Base-by-base conservation (phyloP, 2,888 invertebrate genomes). In the Dastarcus helophoroides region DNA sequence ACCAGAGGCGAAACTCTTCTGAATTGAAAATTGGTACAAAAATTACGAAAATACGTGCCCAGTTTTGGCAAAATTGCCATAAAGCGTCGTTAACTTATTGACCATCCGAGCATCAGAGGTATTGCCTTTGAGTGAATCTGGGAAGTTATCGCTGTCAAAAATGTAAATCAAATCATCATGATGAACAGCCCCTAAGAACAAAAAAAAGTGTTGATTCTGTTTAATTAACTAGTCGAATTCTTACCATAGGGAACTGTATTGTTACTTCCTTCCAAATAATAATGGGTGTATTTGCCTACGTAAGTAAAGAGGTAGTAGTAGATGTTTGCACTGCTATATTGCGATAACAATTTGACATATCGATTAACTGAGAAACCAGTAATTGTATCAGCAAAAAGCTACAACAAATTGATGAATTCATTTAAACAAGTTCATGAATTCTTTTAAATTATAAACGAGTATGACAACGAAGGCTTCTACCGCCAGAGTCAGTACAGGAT, bases 351-450 rank as follows among this genome's bases (percentile, higher is more conserved):
- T 38, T 69, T 67, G 0, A 69, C 68, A 37, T 69, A 60, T 23
- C 71, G 64, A 44, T 75, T 68, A 2, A 64, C 61, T 1, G 64
- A 55, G 33, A 69, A 74, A 2, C 65, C 69, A 7, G 68, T 65
- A 6, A 73, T 41, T 1, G 68, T 57, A 50, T 79, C 79, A 1
- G 68, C 65, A 44, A 69, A 79, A 1, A 77, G 46, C 54, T 69
- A 43, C 35, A 61, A 43, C 9, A 12, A 31, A 16, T 2, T n/a
- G n/a, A n/a, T n/a, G n/a, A n/a, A n/a, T n/a, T n/a, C n/a, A n/a
- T n/a, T n/a, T n/a, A n/a, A n/a, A n/a, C n/a, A n/a, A n/a, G n/a
- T n/a, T n/a, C n/a, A n/a, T n/a, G n/a, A n/a, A n/a, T n/a, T n/a
- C n/a, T n/a, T n/a, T n/a, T n/a, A n/a, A n/a, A n/a, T n/a, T n/a